Evolutionary conservation across 2,113 vertebrate species (phyloP), one percentile per base, ranked within the genome.

Genomic region (Loxodonta africana): DNA sequence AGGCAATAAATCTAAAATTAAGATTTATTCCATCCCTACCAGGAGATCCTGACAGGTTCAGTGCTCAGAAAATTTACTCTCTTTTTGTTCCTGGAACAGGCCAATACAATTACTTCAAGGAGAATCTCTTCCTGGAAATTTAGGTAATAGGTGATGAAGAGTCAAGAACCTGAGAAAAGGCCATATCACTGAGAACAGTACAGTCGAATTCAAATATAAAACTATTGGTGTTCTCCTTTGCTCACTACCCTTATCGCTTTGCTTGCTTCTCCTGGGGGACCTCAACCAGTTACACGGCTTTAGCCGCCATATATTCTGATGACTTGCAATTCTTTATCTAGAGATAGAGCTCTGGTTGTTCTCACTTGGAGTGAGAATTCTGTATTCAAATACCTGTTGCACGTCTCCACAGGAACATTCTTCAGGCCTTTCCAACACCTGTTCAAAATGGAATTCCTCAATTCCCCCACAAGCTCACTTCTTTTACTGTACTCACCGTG

Each of bases 81-180:
- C 20, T 88, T 93, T 90, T 30, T 87, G 33, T 85, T 88, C 57
- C 84, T 93, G 44, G 44, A 94, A 96, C 20, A 93, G 60, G 83
- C 51, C 94, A 95, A 94, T 90, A 69, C 15, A 74, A 93, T 95
- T 91, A 88, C 33, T 60, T 93, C 60, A 96, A 83, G 60, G 63
- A 91, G 48, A 92, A 8, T 28, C 8, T 71, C 44, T 71, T 88
- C 25, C 30, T 92, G 53, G 60, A 90, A 94, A 85, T 81, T 51
- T 78, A 77, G 76, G 53, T 53, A 74, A 82, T 95, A 25, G 20
- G 15, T 1, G 12, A 41, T 11, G 9, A 60, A 93, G 14, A 95
- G 33, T 71, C 44, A 73, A 85, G 53, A 92, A 37, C 20, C 30
- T 5, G 30, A 67, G 67, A 63, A 11, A 2, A 0, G 14, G 12